phyloP scores from a whole-genome alignment of 2,797 vertebrate genomes.

The Ambastaia sidthimunki region DNA sequence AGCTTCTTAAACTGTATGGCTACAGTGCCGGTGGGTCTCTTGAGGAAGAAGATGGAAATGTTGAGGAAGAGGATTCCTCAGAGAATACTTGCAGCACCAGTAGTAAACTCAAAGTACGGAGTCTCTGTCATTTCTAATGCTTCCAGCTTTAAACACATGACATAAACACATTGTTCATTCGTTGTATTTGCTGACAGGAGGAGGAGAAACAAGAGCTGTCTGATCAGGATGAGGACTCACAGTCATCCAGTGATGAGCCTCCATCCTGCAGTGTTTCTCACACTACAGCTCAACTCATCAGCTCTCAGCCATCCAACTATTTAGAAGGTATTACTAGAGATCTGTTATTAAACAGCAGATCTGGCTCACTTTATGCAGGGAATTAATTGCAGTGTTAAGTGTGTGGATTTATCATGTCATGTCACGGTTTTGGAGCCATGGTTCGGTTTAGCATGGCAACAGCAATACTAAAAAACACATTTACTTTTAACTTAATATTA shows the following conservation, averaged over 20 bases:
- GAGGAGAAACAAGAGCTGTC: constrained; percentile 84
- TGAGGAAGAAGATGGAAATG: constrained; percentile 82
- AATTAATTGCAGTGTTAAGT: too few relatives aligned
- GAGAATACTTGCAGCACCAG: constrained; percentile 87
- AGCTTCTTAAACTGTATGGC: constrained; percentile 93
- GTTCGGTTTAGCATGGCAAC: too few relatives aligned
- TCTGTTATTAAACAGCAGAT: too few relatives aligned
- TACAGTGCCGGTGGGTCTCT: constrained; percentile 88
- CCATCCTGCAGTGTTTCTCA: constrained; percentile 83
- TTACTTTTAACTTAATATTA: too few relatives aligned
- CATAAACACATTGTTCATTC: neutral
- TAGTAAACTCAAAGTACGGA: constrained; percentile 73
- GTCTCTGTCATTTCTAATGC: neutral
- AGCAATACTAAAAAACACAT: too few relatives aligned
- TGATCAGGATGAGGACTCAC: constrained; percentile 81
- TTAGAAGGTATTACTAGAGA: constrained; percentile 86
- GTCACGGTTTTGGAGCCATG: too few relatives aligned
- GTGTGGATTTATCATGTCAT: too few relatives aligned
- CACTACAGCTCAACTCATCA: constrained; percentile 87
- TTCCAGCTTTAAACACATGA: neutral
- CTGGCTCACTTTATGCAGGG: too few relatives aligned
- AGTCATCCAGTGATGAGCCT: constrained; percentile 83
- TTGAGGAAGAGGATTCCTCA: constrained; percentile 78
- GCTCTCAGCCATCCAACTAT: constrained; percentile 89
- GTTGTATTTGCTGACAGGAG: constrained; percentile 70